These are phyloP conservation scores for Micromussa lordhowensis DNA, from an alignment of 92 coral and sea anemone genomes.

Conservation along the genomic window DNA sequence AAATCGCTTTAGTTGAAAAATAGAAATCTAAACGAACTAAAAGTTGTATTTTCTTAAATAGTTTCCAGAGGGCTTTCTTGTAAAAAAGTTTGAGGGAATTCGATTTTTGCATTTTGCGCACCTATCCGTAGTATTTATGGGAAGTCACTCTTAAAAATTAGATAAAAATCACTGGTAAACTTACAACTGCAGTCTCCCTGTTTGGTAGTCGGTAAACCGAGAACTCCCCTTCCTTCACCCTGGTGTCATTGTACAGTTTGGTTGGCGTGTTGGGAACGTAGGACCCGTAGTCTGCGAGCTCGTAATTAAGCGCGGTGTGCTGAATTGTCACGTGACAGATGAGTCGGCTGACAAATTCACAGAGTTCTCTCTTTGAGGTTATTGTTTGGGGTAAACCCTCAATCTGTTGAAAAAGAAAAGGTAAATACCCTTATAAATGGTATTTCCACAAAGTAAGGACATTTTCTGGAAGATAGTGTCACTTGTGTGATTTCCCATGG, in stretches of 20 bases:
- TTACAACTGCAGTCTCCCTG: conserved; percentile 76
- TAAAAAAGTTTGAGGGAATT: no score
- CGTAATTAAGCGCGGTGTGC: conserved; percentile 83
- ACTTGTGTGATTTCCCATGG: no score
- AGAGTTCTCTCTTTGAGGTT: conserved; percentile 47
- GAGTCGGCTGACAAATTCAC: conserved; percentile 71
- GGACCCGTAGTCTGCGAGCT: conserved; percentile 76
- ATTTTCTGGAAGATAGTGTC: no score
- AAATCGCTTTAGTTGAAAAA: no score
- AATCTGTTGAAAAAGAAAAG: conserved; percentile 40
- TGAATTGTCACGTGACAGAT: conserved; percentile 75
- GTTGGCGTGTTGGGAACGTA: conserved; percentile 85
- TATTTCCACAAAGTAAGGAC: no score
- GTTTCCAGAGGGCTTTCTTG: no score
- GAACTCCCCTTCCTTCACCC: conserved; percentile 65
- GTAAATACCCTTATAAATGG: no score
- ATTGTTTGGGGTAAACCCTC: conserved; percentile 72
- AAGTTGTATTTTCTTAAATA: no score
- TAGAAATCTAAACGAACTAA: no score
- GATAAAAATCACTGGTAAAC: not conserved
- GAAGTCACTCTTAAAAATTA: no score
- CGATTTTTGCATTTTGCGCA: no score
- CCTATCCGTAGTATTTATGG: no score
- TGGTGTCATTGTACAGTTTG: conserved; percentile 76
- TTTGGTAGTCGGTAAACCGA: conserved; percentile 68